Base-by-base conservation (phyloP, 2,888 invertebrate species). In the Macaria notata region DNA sequence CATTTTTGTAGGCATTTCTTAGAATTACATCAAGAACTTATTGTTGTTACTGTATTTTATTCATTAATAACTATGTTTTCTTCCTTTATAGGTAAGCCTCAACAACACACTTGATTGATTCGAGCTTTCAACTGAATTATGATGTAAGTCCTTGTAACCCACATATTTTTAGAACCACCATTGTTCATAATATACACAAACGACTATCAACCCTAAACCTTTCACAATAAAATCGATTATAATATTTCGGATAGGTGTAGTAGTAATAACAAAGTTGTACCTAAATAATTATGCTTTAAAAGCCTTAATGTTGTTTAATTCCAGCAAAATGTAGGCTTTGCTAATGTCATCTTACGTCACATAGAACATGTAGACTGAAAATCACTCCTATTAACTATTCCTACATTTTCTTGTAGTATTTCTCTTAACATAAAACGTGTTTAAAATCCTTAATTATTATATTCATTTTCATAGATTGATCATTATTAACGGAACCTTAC, bases 81-180 rank as follows among this genome's bases (percentile, higher is more conserved):
- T 58, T 54, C 49, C 31, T 58, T 57, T 49, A 33, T 54, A 46
- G 54, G 54, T 54, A 54, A 54, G 54, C 36, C 9, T 3, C 41
- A 44, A n/a, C 33, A 41, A 45, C 49, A 49, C 42, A 46, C 41
- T 42, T 53, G 38, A 54, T 58, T 5, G 54, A 50, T 54, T 49
- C 42, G 52, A 46, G 42, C 49, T 43, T 9, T 33, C 46, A 31
- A 52, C 30, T n/a, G 42, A 54, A 49, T 53, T 46, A 49, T 58
- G 46, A 54, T 47, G 58, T 58, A 54, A 58, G 49, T 49, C 38
- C 49, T 46, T 36, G 5, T 50, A 49, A 49, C 46, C 54, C 9
- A 58, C 38, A 49, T n/a, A n/a, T n/a, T 58, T 58, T 48, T 29
- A 53, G 38, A 31, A 53, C 43, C 42, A 49, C 41, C 46, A 46